Evolutionary conservation across 2,797 vertebrate species (phyloP).

Genomic region (Alcedo atthis): DNA sequence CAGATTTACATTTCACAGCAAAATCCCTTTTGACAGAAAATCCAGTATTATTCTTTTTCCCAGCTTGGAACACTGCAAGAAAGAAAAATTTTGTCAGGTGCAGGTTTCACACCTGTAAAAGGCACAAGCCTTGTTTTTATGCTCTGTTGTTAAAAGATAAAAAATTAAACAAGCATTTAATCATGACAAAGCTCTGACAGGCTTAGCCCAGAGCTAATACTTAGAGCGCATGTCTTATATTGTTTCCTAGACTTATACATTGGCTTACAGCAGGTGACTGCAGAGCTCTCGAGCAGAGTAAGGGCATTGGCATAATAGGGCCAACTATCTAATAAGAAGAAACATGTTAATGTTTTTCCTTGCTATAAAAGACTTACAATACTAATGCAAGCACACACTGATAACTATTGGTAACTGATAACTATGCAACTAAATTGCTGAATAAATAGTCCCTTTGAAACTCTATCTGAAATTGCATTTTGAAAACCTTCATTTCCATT

Average conservation of each 20-base stretch:
- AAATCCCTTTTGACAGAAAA: neutral
- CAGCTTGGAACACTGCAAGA: neutral
- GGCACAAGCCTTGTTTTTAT: neutral
- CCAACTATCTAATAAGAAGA: neutral
- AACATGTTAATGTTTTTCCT: neutral
- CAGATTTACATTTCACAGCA: neutral
- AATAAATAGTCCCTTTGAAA: neutral
- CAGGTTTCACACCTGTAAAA: neutral
- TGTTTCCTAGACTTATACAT: neutral
- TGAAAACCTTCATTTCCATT: neutral
- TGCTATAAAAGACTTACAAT: neutral
- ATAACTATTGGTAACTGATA: neutral
- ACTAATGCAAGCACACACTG: neutral
- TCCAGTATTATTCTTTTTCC: neutral
- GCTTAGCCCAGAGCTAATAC: neutral
- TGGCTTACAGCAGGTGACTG: neutral
- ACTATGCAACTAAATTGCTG: neutral
- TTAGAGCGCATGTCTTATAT: neutral
- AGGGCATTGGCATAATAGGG: neutral
- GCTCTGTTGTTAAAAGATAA: neutral
- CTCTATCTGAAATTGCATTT: neutral
- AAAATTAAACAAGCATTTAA: neutral
- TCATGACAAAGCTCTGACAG: neutral
- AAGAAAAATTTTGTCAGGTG: slow-evolving; percentile 29
- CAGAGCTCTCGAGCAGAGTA: neutral